Base-by-base conservation (phyloP, 2,113 vertebrate genomes). In the Odobenus rosmarus region DNA sequence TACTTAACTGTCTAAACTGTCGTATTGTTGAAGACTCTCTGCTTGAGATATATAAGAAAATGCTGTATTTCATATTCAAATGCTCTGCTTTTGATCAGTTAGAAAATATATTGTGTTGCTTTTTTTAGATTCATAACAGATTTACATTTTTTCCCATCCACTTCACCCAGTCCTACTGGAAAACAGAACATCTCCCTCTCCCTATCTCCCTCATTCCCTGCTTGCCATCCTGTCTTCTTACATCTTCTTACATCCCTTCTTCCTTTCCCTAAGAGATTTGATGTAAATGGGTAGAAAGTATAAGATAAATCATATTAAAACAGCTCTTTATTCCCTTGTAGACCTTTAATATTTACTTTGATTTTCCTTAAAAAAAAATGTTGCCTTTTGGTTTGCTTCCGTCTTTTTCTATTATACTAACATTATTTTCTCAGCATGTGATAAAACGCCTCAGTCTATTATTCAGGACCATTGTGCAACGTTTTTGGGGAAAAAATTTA, bases 121-220 rank as follows among this genome's bases (percentile, higher is more conserved):
- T 28, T 92, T 90, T 94, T 97, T 19, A 79, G 49, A 88, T 42
- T 71, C 62, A 74, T 80, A 83, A 79, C 62, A 53, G 15, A 84
- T 77, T 72, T 76, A 23, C 16, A 59, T 87, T 87, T 87, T 85
- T 82, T 82, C 61, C 28, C 7, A 88, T 39, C 7, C 24, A 19
- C 24, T 87, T 80, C 33, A 95, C 13, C 31, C 18, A 59, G 9
- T 96, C 71, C 4, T 88, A 49, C 59, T 88, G 18, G 42, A 94
- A 97, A 95, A 51, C 4, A 80, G 3, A 72, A 76, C 28, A 12
- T 77, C 21, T 59, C 57, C 86, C 42, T 53, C 33, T 82, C 3
- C 6, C 19, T 67, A 33, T 49, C 36, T 28, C 24, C 16, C 0
- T 51, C 9, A 1, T 51, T 77, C 33, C 72, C 42, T 74, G 31